Evolutionary conservation across 1,140 invertebrate species (phyloP).

Genomic region (Batillaria attramentaria): DNA sequence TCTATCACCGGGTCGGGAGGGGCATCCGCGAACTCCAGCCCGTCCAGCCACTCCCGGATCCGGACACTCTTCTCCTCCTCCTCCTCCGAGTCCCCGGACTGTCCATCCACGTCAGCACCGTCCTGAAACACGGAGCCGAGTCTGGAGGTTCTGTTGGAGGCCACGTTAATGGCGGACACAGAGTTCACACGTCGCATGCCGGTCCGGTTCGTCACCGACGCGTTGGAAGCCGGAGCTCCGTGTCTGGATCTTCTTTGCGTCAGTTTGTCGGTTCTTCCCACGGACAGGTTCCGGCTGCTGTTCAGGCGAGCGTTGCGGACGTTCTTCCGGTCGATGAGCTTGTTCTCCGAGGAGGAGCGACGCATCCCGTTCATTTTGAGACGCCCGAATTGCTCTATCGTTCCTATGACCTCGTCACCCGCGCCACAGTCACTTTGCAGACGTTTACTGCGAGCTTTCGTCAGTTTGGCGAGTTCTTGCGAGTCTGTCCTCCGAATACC

Average conservation of each 20-base stretch:
- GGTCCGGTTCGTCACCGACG: too few species aligned
- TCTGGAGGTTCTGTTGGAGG: not conserved
- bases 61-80: slow-evolving; percentile 15
- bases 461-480: not conserved
- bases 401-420: not conserved
- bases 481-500: not conserved
- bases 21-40: slow-evolving; percentile 33
- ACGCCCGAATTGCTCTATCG: not conserved
- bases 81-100: not conserved
- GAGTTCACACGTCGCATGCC: slow-evolving; percentile 30
- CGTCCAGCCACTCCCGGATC: slow-evolving; percentile 34
- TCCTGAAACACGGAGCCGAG: not conserved
- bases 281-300: slow-evolving; percentile 21
- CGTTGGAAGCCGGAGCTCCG: not conserved
- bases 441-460: not conserved
- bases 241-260: not conserved
- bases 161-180: slow-evolving; percentile 32
- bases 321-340: slow-evolving; percentile 27
- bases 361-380: not conserved
- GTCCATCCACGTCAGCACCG: not conserved
- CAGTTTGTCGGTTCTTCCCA: not conserved
- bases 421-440: slow-evolving; percentile 3
- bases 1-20: slow-evolving; percentile 35
- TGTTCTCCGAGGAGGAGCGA: slow-evolving; percentile 34
- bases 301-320: slow-evolving; percentile 1